phyloP scores from a whole-genome alignment of 2,113 vertebrate genomes.

The Chionodraco myersi region DNA sequence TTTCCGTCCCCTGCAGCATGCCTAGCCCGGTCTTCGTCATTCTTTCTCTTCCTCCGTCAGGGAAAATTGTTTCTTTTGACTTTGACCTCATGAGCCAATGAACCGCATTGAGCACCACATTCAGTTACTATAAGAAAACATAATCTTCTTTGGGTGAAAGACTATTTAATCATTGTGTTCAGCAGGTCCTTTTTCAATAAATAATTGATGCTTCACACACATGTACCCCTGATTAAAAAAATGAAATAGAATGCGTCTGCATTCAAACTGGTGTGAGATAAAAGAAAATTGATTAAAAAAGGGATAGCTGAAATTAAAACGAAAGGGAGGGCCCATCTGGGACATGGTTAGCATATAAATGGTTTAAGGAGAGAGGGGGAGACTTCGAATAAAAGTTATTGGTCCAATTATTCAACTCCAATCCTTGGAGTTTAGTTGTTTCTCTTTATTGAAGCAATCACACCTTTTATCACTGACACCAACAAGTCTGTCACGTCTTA shows the following conservation, averaged over 20 bases:
- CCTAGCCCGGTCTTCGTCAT: not conserved
- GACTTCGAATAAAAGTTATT: conserved; percentile 71
- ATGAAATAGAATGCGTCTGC: conserved; percentile 59
- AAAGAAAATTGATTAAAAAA: conserved; percentile 78
- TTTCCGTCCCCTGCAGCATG: conserved; percentile 24
- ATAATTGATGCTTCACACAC: conserved; percentile 70
- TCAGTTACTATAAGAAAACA: conserved; percentile 57
- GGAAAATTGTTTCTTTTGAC: conserved; percentile 45
- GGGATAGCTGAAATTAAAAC: conserved; percentile 72
- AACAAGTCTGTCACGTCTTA: conserved; percentile 59
- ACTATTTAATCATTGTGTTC: conserved; percentile 66
- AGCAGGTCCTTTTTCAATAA: conserved; percentile 58
- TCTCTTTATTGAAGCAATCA: conserved; percentile 70
- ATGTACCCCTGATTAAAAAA: conserved; percentile 65
- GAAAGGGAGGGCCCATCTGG: conserved; percentile 52
- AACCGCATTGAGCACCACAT: conserved; percentile 39
- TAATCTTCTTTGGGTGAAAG: conserved; percentile 46
- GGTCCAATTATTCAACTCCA: conserved; percentile 69
- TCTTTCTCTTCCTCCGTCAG: conserved; percentile 15
- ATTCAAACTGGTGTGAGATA: conserved; percentile 73
- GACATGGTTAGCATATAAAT: conserved; percentile 74
- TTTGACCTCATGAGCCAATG: conserved; percentile 53
- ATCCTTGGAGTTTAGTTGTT: conserved; percentile 55
- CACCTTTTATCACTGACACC: conserved; percentile 65
- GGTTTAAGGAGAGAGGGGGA: conserved; percentile 30